Conservation (phyloP, 2,797 vertebrate genomes). For the Nyctalus aviator region DNA sequence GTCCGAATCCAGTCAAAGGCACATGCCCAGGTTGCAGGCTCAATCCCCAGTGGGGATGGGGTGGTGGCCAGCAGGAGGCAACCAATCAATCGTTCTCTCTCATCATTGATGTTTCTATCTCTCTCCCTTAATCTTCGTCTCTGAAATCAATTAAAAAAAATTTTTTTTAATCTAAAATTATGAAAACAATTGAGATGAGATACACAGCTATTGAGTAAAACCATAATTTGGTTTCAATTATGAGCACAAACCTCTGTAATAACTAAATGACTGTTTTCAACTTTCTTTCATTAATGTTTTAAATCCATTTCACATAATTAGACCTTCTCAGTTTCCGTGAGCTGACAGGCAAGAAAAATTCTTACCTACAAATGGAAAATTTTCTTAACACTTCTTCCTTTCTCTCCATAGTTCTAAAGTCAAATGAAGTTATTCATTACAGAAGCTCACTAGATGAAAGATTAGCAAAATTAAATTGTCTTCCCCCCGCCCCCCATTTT, state of each 20-base stretch:
- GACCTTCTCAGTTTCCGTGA: not conserved
- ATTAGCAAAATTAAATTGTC: not conserved
- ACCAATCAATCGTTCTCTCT: too few species aligned
- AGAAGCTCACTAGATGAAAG: constrained; percentile 12
- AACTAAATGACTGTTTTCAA: not conserved
- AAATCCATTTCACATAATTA: constrained; percentile 23
- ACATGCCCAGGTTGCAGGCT: too few species aligned
- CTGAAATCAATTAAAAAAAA: too few species aligned
- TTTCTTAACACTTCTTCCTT: not conserved
- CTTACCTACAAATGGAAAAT: not conserved
- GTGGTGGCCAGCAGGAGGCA: too few species aligned
- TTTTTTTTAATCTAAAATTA: not conserved
- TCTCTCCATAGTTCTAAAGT: constrained; percentile 26
- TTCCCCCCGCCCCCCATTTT: not conserved
- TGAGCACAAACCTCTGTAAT: not conserved
- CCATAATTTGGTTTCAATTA: not conserved
- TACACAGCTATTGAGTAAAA: not conserved
- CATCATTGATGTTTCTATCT: too few species aligned
- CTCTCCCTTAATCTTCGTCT: too few species aligned
- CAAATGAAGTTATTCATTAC: not conserved
- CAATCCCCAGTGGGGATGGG: too few species aligned
- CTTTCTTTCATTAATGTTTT: constrained; percentile 36
- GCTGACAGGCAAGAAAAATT: not conserved
- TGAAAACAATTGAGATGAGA: not conserved
- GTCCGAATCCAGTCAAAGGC: too few species aligned